phyloP scores from a whole-genome alignment of 2,888 invertebrate species.

The Adelphocoris suturalis region DNA sequence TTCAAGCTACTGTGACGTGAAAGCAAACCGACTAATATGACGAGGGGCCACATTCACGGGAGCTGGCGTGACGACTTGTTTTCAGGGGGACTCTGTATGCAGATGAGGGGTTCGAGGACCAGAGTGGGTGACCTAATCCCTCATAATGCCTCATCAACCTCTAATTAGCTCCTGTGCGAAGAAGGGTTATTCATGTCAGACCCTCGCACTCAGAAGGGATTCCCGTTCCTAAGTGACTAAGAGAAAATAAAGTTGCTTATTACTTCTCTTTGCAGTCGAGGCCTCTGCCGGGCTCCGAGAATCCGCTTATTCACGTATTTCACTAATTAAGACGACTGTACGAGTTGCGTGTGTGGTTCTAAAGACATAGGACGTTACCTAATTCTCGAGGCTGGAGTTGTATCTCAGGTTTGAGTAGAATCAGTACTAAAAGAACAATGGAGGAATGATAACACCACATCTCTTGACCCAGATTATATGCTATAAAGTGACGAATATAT shows the following conservation, averaged over 20 bases:
- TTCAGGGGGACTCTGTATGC: slow-evolving; percentile 50
- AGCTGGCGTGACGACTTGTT: slow-evolving; percentile 62
- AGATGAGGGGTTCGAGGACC: slow-evolving; percentile 53
- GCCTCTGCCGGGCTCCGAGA: neutral
- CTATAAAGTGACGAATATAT: no score
- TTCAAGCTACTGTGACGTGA: slow-evolving; percentile 39
- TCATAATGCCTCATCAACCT: slow-evolving; percentile 67
- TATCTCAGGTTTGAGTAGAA: no score
- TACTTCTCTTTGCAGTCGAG: slow-evolving; percentile 9
- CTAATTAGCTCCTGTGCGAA: slow-evolving; percentile 55
- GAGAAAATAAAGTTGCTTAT: slow-evolving; percentile 42
- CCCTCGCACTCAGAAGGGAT: slow-evolving; percentile 33
- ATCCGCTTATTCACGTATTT: slow-evolving; percentile 34
- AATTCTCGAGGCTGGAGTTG: no score
- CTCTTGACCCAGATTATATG: no score
- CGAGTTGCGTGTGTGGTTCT: neutral
- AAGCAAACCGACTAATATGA: slow-evolving; percentile 47
- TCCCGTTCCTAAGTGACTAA: neutral
- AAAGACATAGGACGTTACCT: neutral
- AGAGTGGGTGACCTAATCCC: slow-evolving; percentile 53
- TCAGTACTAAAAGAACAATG: no score
- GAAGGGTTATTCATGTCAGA: slow-evolving; percentile 62
- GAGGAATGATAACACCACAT: no score
- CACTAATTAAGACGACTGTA: slow-evolving; percentile 19
- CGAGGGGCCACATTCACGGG: slow-evolving; percentile 55